Conservation (phyloP, 1,140 invertebrate genomes). For the Zaprionus davidi region DNA sequence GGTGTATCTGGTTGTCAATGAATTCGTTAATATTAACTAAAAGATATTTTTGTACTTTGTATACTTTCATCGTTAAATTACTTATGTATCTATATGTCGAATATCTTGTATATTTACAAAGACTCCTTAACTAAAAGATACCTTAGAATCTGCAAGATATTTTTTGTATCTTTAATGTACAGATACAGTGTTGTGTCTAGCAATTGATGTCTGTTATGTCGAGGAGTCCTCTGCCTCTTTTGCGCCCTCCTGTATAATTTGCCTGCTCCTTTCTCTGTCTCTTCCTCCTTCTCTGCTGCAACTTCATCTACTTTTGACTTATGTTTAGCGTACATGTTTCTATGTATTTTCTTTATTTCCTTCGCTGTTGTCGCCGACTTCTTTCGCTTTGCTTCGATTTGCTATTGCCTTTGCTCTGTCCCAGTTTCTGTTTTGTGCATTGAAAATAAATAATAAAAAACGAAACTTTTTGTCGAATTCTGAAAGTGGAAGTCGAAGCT, state of each 20-base stretch:
- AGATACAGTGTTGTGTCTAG: not conserved
- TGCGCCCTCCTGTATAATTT: no score
- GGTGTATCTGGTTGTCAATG: not conserved
- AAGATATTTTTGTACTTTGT: no score
- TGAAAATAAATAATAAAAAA: slow-evolving; percentile 44
- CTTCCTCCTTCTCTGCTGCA: not conserved
- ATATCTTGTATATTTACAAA: not conserved
- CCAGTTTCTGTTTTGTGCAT: slow-evolving; percentile 53
- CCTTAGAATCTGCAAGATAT: not conserved
- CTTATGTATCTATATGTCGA: no score
- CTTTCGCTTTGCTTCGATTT: slow-evolving; percentile 33
- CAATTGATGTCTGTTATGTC: not conserved
- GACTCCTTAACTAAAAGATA: not conserved
- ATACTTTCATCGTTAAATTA: not conserved
- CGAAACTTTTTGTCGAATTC: slow-evolving; percentile 56
- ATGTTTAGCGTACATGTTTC: slow-evolving; percentile 11
- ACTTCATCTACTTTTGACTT: not conserved
- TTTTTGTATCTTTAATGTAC: not conserved
- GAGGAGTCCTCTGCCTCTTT: no score
- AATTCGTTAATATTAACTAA: no score
- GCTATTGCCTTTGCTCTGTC: slow-evolving; percentile 20
- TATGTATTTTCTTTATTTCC: slow-evolving; percentile 19
- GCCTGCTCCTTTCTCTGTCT: no score
- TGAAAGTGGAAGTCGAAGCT: slow-evolving; percentile 68
- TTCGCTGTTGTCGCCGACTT: slow-evolving; percentile 10